Evolutionary conservation across 2,797 vertebrate species (phyloP).

Genomic region (Pseudochromis fuscus): DNA sequence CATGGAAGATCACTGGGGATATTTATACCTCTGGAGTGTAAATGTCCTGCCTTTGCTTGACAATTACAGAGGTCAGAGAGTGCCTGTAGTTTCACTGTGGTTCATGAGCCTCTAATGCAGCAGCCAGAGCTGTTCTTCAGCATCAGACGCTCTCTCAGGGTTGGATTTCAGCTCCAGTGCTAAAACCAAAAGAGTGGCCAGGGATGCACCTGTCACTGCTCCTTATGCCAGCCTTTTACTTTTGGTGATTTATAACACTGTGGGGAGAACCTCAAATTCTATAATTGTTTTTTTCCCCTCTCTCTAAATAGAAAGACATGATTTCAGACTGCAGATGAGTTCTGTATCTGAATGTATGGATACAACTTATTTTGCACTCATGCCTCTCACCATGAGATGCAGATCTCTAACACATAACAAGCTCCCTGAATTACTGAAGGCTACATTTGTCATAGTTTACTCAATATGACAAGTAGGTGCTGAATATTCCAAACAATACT

Average conservation of each 20-base stretch:
- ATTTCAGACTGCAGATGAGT: background rate
- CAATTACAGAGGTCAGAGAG: slow-evolving; percentile 71
- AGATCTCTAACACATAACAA: background rate
- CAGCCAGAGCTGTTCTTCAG: slow-evolving; percentile 55
- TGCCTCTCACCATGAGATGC: too few species aligned
- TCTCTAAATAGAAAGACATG: background rate
- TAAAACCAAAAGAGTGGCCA: slow-evolving; percentile 47
- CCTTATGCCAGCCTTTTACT: slow-evolving; percentile 39
- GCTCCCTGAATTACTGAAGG: background rate
- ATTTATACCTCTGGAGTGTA: slow-evolving; percentile 71
- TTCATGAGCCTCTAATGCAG: slow-evolving; percentile 26
- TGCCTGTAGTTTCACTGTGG: slow-evolving; percentile 50
- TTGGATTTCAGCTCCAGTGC: slow-evolving; percentile 71
- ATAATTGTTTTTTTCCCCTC: background rate
- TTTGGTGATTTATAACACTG: slow-evolving; percentile 30
- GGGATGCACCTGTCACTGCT: slow-evolving; percentile 71
- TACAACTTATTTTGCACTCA: too few species aligned
- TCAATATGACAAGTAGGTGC: background rate
- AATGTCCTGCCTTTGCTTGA: slow-evolving; percentile 63
- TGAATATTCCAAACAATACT: background rate
- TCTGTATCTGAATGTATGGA: background rate
- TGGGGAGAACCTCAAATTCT: background rate
- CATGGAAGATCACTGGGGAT: slow-evolving; percentile 67
- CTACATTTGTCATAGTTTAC: background rate
- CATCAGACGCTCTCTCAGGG: slow-evolving; percentile 60